Base-by-base conservation (phyloP, 2,797 vertebrate species). In the Halcyon leucocephala region DNA sequence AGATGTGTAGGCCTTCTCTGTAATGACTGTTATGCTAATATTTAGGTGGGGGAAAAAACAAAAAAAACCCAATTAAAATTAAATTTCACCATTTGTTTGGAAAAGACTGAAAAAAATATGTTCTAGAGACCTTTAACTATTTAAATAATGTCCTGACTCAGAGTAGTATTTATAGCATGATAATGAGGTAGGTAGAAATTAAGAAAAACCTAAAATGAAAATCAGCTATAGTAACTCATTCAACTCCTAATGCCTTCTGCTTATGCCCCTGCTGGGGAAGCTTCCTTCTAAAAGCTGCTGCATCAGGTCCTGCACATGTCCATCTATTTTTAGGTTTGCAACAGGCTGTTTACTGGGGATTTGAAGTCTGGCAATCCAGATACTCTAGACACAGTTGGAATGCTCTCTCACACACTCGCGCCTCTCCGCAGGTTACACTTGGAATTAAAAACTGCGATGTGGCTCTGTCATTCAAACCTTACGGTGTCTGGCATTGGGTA, bases 311-410 rank as follows among this genome's bases (percentile, higher is more conserved):
- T 95, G 87, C 96, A 95, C 94, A 95, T 97, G 92, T 89, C 84
- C 88, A 74, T 90, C 86, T 97, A 97, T 97, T 96, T 97, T 96
- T 97, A 97, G 96, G 46, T 82, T 87, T 78, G 81, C 74, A 95
- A 86, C 91, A 94, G 92, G 93, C 96, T 97, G 95, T 97, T 97
- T 97, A 97, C 95, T 85, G 66, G 78, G 88, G 92, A 96, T 96
- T 93, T 95, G 94, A 93, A 95, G 96, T 97, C 96, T 97, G 95
- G 95, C 93, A 96, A 85, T 95, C 86, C 81, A 95, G 97, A 97
- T 95, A 96, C 90, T 94, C 92, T 97, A 97, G 95, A 97, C 97
- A 94, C 95, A 92, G 94, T 97, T 93, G 96, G 97, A 95, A 97
- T 95, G 95, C 92, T 74, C 84, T 65, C 94, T 91, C 80, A 82